Percentiles rank a stretch among this genome's conserved stretches.
Evolutionary conservation across 2,113 vertebrate genomes (phyloP).

Genomic region (Hippocampus comes): DNA sequence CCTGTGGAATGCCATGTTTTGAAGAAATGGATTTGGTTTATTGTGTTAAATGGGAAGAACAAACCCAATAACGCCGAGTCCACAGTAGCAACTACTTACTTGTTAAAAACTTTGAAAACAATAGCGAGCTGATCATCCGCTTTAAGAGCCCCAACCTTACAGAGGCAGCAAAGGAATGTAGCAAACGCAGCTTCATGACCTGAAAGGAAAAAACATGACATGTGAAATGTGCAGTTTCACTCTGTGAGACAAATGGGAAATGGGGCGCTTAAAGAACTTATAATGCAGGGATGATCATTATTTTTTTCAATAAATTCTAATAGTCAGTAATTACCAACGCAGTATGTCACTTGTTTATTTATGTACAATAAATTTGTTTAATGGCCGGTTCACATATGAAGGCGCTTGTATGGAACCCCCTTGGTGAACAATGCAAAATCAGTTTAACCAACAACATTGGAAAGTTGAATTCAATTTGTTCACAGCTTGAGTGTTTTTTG

Average conservation of each 20-base stretch:
- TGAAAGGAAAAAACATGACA: constrained; percentile 44
- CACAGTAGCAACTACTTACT: constrained; percentile 66
- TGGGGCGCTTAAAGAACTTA: background rate
- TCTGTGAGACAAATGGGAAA: background rate
- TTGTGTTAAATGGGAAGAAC: background rate
- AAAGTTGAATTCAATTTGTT: too few relatives aligned
- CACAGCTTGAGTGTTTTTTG: background rate
- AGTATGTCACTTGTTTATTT: background rate
- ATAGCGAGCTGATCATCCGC: constrained; percentile 91
- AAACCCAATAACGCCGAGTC: background rate
- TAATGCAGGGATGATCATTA: background rate
- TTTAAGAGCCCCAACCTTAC: constrained; percentile 86
- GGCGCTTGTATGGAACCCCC: too few relatives aligned
- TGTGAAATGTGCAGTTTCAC: background rate
- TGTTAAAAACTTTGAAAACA: constrained; percentile 89
- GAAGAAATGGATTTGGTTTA: too few relatives aligned
- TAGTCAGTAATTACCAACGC: background rate
- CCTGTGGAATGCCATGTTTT: background rate
- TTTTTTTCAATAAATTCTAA: background rate
- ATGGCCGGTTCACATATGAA: background rate
- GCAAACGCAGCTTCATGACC: constrained; percentile 96
- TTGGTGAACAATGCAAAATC: background rate
- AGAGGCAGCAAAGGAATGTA: constrained; percentile 94
- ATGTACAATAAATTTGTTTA: background rate
- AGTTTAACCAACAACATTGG: too few relatives aligned